Conservation (phyloP, 2,113 vertebrate genomes). For the Tragelaphus buxtoni region DNA sequence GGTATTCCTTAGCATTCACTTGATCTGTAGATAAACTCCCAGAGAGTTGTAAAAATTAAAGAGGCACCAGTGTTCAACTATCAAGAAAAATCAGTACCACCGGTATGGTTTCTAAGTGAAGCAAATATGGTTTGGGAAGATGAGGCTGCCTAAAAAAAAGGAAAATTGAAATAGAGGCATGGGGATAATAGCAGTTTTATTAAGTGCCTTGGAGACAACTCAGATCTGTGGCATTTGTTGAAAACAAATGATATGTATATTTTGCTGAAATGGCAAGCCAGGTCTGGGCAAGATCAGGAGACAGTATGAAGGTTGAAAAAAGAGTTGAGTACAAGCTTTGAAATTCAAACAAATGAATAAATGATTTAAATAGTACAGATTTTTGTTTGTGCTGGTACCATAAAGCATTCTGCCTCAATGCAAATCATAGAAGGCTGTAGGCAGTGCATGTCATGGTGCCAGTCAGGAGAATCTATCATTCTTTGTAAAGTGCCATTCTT, state of each 20-base stretch:
- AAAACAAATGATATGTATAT: neutral
- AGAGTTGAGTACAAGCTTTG: neutral
- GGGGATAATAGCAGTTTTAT: neutral
- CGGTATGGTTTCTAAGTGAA: neutral
- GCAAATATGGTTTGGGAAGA: neutral
- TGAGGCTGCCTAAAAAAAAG: neutral
- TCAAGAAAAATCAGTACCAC: neutral
- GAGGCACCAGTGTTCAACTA: neutral
- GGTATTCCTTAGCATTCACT: neutral
- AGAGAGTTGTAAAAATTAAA: neutral
- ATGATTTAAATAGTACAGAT: neutral
- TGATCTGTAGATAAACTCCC: neutral
- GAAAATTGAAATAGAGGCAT: neutral
- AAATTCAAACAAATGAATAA: neutral
- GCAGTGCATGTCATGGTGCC: neutral
- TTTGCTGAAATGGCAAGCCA: neutral
- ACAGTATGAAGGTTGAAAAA: neutral
- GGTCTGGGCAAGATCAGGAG: neutral
- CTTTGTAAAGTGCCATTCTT: neutral
- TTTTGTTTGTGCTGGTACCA: neutral
- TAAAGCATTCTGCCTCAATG: neutral
- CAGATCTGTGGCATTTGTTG: neutral
- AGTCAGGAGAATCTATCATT: neutral
- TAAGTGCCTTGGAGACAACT: neutral
- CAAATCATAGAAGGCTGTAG: neutral